These are phyloP conservation scores for Scelioninae gen. 1 DNA, from an alignment of 2,888 invertebrate species.

Conservation along the genomic window DNA sequence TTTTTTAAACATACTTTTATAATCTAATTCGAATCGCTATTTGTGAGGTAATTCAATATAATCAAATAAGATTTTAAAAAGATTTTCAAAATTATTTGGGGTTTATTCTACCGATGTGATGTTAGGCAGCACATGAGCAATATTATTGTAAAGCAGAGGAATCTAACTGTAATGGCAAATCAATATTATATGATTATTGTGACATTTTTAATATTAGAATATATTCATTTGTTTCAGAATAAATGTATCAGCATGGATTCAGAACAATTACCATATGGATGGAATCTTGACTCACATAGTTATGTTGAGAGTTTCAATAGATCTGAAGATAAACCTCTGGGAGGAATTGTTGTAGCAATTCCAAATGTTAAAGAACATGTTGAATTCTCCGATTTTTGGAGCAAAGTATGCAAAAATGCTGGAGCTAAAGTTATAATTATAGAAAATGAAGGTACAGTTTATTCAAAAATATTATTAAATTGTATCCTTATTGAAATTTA, in stretches of 20 bases:
- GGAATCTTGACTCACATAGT: slow-evolving; percentile 85
- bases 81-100: too few species aligned
- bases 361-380: slow-evolving; percentile 82
- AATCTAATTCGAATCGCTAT: too few species aligned
- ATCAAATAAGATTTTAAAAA: too few species aligned
- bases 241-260: too few species aligned
- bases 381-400: slow-evolving; percentile 87
- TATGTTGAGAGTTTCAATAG: slow-evolving; percentile 84
- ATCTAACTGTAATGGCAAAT: too few species aligned
- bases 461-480: not conserved
- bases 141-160: too few species aligned
- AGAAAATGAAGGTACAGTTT: slow-evolving; percentile 75
- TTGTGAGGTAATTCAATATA: too few species aligned
- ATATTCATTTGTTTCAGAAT: too few species aligned
- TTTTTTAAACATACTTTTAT: not conserved
- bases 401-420: slow-evolving; percentile 86
- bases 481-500: not conserved
- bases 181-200: too few species aligned
- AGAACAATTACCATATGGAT: slow-evolving; percentile 87
- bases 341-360: slow-evolving; percentile 77
- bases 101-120: too few species aligned
- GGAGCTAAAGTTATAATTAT: slow-evolving; percentile 82
- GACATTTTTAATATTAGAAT: too few species aligned
- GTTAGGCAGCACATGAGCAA: too few species aligned
- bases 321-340: slow-evolving; percentile 76